These are phyloP conservation scores for Mionectes macconnelli DNA, from an alignment of 2,113 vertebrate species.

Conservation along the genomic window DNA sequence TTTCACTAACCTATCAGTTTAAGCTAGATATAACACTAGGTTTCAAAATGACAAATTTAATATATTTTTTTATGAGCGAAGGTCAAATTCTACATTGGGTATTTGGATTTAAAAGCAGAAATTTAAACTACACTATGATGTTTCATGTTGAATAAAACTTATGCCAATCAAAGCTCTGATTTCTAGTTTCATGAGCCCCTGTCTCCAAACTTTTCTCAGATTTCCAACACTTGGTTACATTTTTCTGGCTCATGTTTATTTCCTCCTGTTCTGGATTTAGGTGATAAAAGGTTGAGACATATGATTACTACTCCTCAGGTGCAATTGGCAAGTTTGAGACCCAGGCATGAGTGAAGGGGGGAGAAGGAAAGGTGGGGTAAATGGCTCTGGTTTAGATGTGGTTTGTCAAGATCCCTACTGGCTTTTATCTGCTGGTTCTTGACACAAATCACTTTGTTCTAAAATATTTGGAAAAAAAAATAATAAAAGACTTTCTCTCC, in stretches of 20 bases:
- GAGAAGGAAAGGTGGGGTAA: neutral
- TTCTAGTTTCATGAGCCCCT: constrained; percentile 55
- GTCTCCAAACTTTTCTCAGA: constrained; percentile 63
- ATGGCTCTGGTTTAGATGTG: neutral
- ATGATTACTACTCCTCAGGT: constrained; percentile 24
- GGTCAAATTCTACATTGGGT: constrained; percentile 44
- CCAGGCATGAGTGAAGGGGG: neutral
- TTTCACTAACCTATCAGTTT: neutral
- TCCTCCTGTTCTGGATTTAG: constrained; percentile 33
- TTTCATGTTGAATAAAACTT: constrained; percentile 66
- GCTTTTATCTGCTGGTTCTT: constrained; percentile 31
- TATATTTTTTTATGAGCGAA: constrained; percentile 47
- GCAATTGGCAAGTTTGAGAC: neutral
- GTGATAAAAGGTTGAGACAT: constrained; percentile 36
- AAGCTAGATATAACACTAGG: neutral
- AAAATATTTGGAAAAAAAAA: neutral
- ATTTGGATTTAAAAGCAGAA: constrained; percentile 69
- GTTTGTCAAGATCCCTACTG: neutral
- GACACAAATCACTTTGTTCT: neutral
- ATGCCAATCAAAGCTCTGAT: constrained; percentile 63
- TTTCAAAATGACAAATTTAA: constrained; percentile 26
- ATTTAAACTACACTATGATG: constrained; percentile 68
- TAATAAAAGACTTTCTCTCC: neutral
- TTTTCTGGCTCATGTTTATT: constrained; percentile 31
- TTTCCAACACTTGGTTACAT: constrained; percentile 50